Conservation (phyloP, 2,888 invertebrate genomes). For the Ennomos erosarius region DNA sequence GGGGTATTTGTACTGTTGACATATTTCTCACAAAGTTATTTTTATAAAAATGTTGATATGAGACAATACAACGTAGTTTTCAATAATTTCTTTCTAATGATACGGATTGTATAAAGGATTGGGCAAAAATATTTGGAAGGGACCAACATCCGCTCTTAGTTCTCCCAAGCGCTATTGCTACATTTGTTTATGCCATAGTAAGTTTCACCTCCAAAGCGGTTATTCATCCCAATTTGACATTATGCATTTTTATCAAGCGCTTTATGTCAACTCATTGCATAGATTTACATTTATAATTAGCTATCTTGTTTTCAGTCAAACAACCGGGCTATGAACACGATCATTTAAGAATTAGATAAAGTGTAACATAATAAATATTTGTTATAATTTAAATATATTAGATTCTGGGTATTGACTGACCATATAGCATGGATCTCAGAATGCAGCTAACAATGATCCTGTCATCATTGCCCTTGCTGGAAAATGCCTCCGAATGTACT, state of each 20-base stretch:
- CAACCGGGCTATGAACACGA: slow-evolving; percentile 78
- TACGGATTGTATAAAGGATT: slow-evolving; percentile 64
- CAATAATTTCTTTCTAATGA: slow-evolving; percentile 61
- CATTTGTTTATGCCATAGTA: slow-evolving; percentile 52
- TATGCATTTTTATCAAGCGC: slow-evolving; percentile 65
- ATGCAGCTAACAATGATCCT: slow-evolving; percentile 76
- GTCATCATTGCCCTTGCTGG: slow-evolving; percentile 57
- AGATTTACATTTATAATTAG: slow-evolving; percentile 45
- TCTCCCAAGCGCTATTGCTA: slow-evolving; percentile 47
- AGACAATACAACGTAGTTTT: slow-evolving; percentile 82
- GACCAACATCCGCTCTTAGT: slow-evolving; percentile 75
- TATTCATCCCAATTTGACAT: slow-evolving; percentile 57
- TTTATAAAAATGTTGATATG: slow-evolving; percentile 80
- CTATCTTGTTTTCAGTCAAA: slow-evolving; percentile 64
- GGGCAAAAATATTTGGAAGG: slow-evolving; percentile 76
- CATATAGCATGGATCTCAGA: slow-evolving; percentile 84
- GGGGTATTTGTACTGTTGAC: slow-evolving; percentile 77
- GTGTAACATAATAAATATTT: slow-evolving; percentile 63
- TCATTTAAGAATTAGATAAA: slow-evolving; percentile 64
- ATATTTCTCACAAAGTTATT: slow-evolving; percentile 80
- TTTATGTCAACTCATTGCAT: slow-evolving; percentile 63
- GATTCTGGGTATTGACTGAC: slow-evolving; percentile 79
- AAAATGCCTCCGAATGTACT: slow-evolving; percentile 48
- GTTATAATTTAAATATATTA: slow-evolving; percentile 70
- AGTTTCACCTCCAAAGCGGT: slow-evolving; percentile 52